Base-by-base conservation (phyloP, 2,888 invertebrate genomes). In the Ptilodon capucinus region DNA sequence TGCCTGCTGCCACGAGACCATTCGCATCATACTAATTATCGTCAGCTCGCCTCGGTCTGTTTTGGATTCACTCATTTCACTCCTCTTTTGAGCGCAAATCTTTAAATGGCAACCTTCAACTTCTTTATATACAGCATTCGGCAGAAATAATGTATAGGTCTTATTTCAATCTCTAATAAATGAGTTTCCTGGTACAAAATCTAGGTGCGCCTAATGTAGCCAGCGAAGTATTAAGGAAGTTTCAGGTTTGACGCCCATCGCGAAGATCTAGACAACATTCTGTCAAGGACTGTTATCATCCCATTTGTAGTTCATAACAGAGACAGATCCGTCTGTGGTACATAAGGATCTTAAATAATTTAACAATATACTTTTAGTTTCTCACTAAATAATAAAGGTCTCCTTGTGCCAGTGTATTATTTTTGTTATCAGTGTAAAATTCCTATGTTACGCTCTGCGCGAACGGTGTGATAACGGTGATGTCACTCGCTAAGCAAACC, bases 401-500 rank as follows among this genome's bases (percentile, higher is more conserved):
- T 16, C 9, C 6, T 34, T 34, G 7, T 28, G n/a, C 28, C n/a
- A n/a, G n/a, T n/a, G n/a, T n/a, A n/a, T n/a, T n/a, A 8, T 8
- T 11, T 2, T 8, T 17, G 34, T 34, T 34, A 34, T 34, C 34
- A 34, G 17, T 21, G 39, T 21, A 13, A 21, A 21, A 39, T 39
- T 39, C 39, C 35, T 11, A 35, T 17, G 11, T 9, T 11, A 17
- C 35, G 30, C 30, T 8, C 11, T 11, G 4, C 14, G 17, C 35
- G 11, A 35, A n/a, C 35, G 4, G 21, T 13, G 21, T 19, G 46
- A 51, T 36, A 52, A 42, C 30, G 42, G 13, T 38, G 19, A 39
- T 41, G 46, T 46, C 48, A 46, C 40, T 21, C 44, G 42, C 25
- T 19, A 40, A 46, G 40, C 40, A 54, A 45, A 53, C 48, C 48